Percentiles rank a stretch among this genome's conserved stretches.
phyloP scores from a whole-genome alignment of 2,888 invertebrate genomes.

The Drosophila yooni region DNA sequence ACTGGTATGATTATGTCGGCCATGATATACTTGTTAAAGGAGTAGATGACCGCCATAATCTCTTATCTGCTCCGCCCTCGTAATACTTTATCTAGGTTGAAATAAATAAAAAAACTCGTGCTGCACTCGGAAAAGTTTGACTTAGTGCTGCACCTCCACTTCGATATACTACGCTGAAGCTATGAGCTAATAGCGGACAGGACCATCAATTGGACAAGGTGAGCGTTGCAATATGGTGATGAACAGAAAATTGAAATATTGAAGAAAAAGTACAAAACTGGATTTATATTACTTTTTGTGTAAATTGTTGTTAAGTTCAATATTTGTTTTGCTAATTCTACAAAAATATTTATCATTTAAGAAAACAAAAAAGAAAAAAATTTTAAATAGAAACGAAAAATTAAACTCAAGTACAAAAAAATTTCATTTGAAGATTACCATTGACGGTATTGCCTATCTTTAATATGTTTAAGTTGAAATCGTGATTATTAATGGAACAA shows the following conservation, averaged over 20 bases:
- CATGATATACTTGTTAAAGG: not conserved
- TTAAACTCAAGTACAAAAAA: not conserved
- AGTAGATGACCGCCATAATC: not conserved
- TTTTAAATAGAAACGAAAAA: not conserved
- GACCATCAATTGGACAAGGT: constrained; percentile 54
- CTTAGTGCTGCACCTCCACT: not conserved
- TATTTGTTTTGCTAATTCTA: not conserved
- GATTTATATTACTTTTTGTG: not conserved
- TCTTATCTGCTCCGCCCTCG: not conserved
- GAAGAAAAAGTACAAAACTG: not conserved
- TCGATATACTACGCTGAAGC: not conserved
- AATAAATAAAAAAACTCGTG: not conserved
- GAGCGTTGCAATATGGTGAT: constrained; percentile 54
- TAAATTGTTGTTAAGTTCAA: not conserved
- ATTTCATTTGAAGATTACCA: constrained; percentile 38
- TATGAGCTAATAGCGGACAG: constrained; percentile 69
- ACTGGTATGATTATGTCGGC: not conserved
- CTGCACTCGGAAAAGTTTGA: not conserved
- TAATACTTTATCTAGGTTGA: not conserved
- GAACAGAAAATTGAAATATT: constrained; percentile 19
- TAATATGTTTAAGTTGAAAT: not conserved
- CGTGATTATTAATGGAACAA: constrained; percentile 45
- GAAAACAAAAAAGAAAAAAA: not conserved
- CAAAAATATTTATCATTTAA: not conserved
- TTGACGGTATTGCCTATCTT: constrained; percentile 52